These are phyloP conservation scores for Julus scandinavius DNA, from an alignment of 2,888 invertebrate species.

Conservation along the genomic window DNA sequence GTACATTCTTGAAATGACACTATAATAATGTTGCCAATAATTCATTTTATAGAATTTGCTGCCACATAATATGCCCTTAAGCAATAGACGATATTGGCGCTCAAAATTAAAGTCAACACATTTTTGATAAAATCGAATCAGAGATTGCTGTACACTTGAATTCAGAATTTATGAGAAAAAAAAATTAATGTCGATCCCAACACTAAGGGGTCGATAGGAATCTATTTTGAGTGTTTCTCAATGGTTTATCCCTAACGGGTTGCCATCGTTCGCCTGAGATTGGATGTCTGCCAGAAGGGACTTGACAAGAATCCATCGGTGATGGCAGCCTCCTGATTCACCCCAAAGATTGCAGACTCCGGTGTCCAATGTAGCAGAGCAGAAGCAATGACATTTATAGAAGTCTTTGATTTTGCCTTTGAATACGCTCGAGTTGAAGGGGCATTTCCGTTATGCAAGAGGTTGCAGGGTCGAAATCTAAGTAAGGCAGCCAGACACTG, in stretches of 20 bases:
- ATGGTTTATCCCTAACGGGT: neutral
- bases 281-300: conserved; percentile 20
- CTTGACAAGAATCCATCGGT: neutral
- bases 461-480: conserved; percentile 27
- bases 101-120: too few relatives aligned
- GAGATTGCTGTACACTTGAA: too few relatives aligned
- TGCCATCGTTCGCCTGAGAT: conserved; percentile 10
- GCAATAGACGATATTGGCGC: too few relatives aligned
- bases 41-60: too few relatives aligned
- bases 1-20: too few relatives aligned
- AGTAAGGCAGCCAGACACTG: conserved; percentile 1
- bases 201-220: neutral
- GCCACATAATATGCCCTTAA: too few relatives aligned
- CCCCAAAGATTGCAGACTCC: conserved; percentile 2
- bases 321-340: neutral
- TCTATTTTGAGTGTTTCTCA: neutral
- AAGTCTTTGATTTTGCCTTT: conserved; percentile 15
- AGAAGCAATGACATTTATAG: neutral
- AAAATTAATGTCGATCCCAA: neutral
- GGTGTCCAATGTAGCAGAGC: neutral
- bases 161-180: neutral
- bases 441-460: conserved; percentile 35
- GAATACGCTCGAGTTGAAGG: conserved; percentile 26
- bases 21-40: too few relatives aligned
- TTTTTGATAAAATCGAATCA: too few relatives aligned